These are phyloP conservation scores for Caenorhabditis virilis DNA, from an alignment of 2,888 invertebrate genomes.

Conservation along the genomic window DNA sequence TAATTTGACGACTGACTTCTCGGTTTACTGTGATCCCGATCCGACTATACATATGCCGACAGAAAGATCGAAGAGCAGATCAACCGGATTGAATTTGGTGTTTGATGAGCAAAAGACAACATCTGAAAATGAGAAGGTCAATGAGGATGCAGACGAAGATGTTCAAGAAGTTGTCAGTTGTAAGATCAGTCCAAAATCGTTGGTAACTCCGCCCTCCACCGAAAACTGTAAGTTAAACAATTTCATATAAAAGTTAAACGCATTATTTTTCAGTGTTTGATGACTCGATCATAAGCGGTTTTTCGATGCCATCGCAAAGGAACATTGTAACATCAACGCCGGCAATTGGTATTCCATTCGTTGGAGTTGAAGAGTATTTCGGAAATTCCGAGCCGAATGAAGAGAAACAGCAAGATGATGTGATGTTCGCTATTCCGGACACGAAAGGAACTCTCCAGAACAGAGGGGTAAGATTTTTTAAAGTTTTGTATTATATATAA, in stretches of 20 bases:
- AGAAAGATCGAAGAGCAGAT: neutral
- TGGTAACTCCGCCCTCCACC: too few relatives aligned
- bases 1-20: conserved; percentile 14
- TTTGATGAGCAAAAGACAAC: conserved; percentile 9
- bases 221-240: conserved; percentile 6
- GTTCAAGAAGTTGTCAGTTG: too few relatives aligned
- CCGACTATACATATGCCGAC: too few relatives aligned
- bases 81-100: conserved; percentile 10
- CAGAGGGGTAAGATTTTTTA: neutral
- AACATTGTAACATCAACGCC: conserved; percentile 29
- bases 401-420: neutral
- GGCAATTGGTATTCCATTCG: conserved; percentile 13
- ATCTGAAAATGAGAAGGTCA: too few relatives aligned
- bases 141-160: too few relatives aligned
- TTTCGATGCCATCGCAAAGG: neutral
- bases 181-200: too few relatives aligned
- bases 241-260: neutral
- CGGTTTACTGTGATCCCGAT: conserved; percentile 30
- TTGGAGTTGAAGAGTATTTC: conserved; percentile 20
- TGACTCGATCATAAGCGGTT: conserved; percentile 4
- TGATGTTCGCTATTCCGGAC: conserved; percentile 12
- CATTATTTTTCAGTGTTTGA: conserved; percentile 14
- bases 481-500: neutral
- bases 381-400: conserved; percentile 14
- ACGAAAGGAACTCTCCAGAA: conserved; percentile 1